Conservation (phyloP, 2,888 invertebrate genomes). For the Brachyopa scutellaris region DNA sequence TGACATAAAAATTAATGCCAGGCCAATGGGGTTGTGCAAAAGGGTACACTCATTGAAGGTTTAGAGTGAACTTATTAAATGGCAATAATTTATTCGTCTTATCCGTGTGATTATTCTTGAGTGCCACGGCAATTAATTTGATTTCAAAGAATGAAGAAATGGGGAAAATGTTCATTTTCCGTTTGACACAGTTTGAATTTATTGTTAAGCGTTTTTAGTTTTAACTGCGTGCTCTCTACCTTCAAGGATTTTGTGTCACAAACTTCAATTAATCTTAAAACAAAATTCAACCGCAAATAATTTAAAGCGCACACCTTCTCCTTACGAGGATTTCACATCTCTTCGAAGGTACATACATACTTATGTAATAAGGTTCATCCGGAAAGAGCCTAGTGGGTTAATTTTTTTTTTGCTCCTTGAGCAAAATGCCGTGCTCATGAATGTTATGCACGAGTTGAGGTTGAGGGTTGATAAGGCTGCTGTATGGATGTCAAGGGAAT, state of each 20-base stretch:
- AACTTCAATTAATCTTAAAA: slow-evolving; percentile 72
- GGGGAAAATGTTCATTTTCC: slow-evolving; percentile 64
- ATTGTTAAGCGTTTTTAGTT: slow-evolving; percentile 62
- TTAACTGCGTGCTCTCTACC: background rate
- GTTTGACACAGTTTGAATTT: slow-evolving; percentile 70
- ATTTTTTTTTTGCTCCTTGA: slow-evolving; percentile 54
- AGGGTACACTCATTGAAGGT: slow-evolving; percentile 5
- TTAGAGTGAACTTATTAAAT: slow-evolving; percentile 66
- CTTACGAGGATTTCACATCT: slow-evolving; percentile 18
- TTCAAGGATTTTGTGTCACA: slow-evolving; percentile 74
- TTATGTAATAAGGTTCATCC: slow-evolving; percentile 10
- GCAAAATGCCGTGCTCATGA: slow-evolving; percentile 50
- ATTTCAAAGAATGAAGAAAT: slow-evolving; percentile 37
- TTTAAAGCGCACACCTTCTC: slow-evolving; percentile 68
- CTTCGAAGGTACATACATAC: too few species aligned
- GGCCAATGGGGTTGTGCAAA: slow-evolving; percentile 49
- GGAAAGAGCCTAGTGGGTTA: slow-evolving; percentile 39
- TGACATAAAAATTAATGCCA: slow-evolving; percentile 66
- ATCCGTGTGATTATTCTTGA: slow-evolving; percentile 68
- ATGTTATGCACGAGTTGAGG: slow-evolving; percentile 62
- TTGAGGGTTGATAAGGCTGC: slow-evolving; percentile 39
- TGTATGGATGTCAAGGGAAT: slow-evolving; percentile 45
- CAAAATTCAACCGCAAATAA: slow-evolving; percentile 68
- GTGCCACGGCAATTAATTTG: slow-evolving; percentile 68
- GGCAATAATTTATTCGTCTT: slow-evolving; percentile 72